Base-by-base conservation (phyloP, 2,113 vertebrate species). In the Istiophorus platypterus region DNA sequence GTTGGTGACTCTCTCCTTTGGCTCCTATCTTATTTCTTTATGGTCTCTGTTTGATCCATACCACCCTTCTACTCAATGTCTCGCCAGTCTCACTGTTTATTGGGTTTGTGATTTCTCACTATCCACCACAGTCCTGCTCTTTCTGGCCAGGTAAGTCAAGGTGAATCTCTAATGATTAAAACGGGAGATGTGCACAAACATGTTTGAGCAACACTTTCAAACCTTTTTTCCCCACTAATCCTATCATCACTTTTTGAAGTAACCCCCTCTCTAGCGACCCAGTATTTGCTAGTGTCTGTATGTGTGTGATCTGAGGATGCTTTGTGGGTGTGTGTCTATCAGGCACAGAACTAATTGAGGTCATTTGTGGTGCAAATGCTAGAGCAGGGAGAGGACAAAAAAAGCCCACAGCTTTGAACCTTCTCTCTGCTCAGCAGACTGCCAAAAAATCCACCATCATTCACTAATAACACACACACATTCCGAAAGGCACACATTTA, bases 341-440 rank as follows among this genome's bases (percentile, higher is more conserved):
- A 92, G 87, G 89, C 56, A 29, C 68, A 42, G 76, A 91, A 88
- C 91, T 92, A 93, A 93, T 93, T 93, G 91, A 92, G 92, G 92
- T 91, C 91, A 89, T 84, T 85, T 76, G 67, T 87, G 88, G 45
- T 81, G 77, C 84, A 84, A 75, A 88, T 69, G 86, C 85, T 81
- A 73, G 82, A 85, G 81, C 77, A 84, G 68, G 27, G 75, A 90
- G 87, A 80, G 1, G 2, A 84, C 45, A 20, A 39, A 12, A 66
- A 73, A 59, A 78, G 37, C 71, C 45, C 49, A 78, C 52, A 68
- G 89, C 91, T 91, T 91, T 92, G 87, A 93, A 88, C 87, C 78
- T 80, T 86, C 90, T 89, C 76, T 70, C 65, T 73, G 76, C 88
- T 88, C 78, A 87, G 82, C 76, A 88, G 71, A 84, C 67, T 73